These are phyloP conservation scores for Netelia virgata DNA, from an alignment of 2,888 invertebrate genomes.

Conservation along the genomic window DNA sequence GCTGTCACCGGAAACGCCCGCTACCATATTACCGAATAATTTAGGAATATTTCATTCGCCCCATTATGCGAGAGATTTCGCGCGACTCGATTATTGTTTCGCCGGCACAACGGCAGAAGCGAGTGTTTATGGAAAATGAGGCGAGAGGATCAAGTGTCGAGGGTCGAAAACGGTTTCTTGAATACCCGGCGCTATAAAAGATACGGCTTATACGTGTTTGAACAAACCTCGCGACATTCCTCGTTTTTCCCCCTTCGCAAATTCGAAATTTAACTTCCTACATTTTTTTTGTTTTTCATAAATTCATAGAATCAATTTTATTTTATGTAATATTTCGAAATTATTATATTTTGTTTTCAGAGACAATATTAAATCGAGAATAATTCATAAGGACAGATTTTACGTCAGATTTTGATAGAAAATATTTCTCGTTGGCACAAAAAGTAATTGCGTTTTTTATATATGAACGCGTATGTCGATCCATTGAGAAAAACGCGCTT, in stretches of 20 bases:
- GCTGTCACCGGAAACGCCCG: slow-evolving; percentile 71
- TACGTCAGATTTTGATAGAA: too few relatives aligned
- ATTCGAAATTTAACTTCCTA: too few relatives aligned
- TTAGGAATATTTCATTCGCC: slow-evolving; percentile 79
- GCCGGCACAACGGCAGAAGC: too few relatives aligned
- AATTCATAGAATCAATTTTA: neutral
- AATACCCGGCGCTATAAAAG: neutral
- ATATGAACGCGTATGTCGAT: too few relatives aligned
- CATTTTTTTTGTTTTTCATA: neutral
- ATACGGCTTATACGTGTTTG: neutral
- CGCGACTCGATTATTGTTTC: slow-evolving; percentile 2
- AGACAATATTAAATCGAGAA: too few relatives aligned
- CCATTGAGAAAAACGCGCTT: too few relatives aligned
- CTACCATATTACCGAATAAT: slow-evolving; percentile 81
- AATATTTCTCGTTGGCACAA: too few relatives aligned
- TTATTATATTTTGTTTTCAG: too few relatives aligned
- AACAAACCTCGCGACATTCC: neutral
- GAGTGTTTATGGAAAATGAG: slow-evolving; percentile 6
- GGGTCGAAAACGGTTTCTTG: neutral
- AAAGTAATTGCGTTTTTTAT: too few relatives aligned
- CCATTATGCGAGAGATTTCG: slow-evolving; percentile 28
- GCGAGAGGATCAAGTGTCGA: neutral
- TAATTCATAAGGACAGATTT: too few relatives aligned
- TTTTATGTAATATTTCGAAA: too few relatives aligned
- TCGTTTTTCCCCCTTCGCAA: too few relatives aligned